Conservation (phyloP, 2,113 vertebrate species). For the Aplodontia rufa region DNA sequence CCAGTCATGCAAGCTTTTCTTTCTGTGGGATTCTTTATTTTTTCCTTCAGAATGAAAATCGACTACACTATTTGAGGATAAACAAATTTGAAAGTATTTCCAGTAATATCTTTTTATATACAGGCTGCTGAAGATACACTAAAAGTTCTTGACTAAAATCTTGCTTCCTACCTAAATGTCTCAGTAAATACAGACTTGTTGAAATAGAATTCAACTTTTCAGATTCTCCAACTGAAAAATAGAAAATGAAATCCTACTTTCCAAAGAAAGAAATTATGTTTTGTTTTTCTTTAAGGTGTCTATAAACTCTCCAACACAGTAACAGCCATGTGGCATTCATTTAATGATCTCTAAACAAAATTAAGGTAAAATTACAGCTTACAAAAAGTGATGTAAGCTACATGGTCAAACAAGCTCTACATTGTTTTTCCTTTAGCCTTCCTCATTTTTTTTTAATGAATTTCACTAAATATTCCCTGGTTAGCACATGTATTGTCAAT, state of each 20-base stretch:
- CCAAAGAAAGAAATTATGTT: not conserved
- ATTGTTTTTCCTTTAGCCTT: not conserved
- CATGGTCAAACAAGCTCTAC: not conserved
- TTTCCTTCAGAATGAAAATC: conserved; percentile 44
- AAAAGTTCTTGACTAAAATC: conserved; percentile 43
- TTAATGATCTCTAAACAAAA: not conserved
- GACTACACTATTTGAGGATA: conserved; percentile 67
- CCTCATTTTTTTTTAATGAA: conserved; percentile 31
- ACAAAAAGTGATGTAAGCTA: not conserved
- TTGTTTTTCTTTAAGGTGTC: conserved; percentile 21
- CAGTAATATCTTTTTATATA: conserved; percentile 51
- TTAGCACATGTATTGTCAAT: not conserved
- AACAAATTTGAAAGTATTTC: conserved; percentile 68
- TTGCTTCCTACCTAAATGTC: conserved; percentile 37
- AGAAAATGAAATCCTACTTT: not conserved
- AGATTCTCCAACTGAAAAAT: conserved; percentile 41
- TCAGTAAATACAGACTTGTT: conserved; percentile 29
- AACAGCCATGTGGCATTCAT: not conserved
- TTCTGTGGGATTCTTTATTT: conserved; percentile 64
- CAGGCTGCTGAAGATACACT: conserved; percentile 32
- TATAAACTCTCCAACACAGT: not conserved
- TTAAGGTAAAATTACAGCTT: not conserved
- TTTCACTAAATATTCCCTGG: conserved; percentile 5
- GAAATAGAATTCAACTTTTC: conserved; percentile 31
- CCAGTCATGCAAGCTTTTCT: conserved; percentile 49